A percentile compares a stretch with the other conserved stretches of the same genome.
These are phyloP conservation scores for Oriolus oriolus DNA, from an alignment of 2,113 vertebrate genomes.

Conservation along the genomic window DNA sequence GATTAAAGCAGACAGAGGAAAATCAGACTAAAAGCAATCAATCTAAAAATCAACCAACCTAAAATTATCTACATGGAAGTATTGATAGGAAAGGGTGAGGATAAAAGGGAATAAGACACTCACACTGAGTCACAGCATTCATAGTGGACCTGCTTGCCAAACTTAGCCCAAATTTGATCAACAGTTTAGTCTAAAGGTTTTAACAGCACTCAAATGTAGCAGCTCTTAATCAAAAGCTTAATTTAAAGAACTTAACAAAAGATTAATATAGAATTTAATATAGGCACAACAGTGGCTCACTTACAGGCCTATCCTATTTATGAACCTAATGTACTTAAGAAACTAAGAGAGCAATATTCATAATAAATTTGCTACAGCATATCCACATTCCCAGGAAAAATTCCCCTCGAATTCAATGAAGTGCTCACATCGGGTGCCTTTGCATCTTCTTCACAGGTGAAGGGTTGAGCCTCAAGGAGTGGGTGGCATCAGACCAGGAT, in stretches of 20 bases:
- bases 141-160: background rate
- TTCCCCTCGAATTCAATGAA: background rate
- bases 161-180: background rate
- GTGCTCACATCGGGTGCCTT: background rate
- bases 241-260: background rate
- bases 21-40: background rate
- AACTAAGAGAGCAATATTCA: background rate
- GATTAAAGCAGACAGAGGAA: background rate
- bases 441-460: fast-evolving
- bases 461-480: background rate
- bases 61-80: background rate
- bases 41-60: background rate
- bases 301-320: background rate
- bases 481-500: background rate
- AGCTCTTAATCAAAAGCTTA: background rate
- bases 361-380: background rate
- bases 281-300: background rate
- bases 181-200: background rate
- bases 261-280: background rate
- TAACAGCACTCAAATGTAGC: background rate
- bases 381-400: background rate
- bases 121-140: background rate
- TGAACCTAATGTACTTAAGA: background rate
- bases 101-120: background rate
- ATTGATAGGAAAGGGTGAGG: background rate